phyloP scores from a whole-genome alignment of 2,888 invertebrate species.

The Clivina fossor region DNA sequence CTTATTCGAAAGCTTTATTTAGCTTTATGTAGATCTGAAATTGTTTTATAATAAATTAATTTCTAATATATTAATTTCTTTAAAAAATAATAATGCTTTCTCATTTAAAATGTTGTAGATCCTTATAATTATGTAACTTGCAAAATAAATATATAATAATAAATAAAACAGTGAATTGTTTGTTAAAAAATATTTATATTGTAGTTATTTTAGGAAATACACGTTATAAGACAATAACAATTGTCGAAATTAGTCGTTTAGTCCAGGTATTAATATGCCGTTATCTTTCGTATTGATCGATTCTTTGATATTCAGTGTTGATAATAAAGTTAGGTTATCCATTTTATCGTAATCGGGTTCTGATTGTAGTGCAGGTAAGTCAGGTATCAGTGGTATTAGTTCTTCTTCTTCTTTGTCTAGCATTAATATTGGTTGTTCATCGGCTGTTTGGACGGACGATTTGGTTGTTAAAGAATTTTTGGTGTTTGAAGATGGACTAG shows the following conservation, averaged over 20 bases:
- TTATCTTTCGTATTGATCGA: constrained; percentile 22
- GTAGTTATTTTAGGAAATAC: constrained; percentile 17
- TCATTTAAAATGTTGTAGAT: too few species aligned
- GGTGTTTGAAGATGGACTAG: constrained; percentile 12
- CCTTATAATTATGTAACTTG: too few species aligned
- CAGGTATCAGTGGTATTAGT: constrained; percentile 41
- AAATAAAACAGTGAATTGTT: constrained; percentile 6
- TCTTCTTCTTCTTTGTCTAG: too few species aligned
- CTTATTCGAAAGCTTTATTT: too few species aligned
- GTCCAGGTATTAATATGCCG: constrained; percentile 26
- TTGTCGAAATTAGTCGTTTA: constrained; percentile 21
- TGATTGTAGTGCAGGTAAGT: constrained; percentile 35
- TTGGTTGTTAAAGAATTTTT: too few species aligned
- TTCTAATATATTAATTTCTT: too few species aligned
- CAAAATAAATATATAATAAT: too few species aligned
- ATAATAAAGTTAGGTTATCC: constrained; percentile 52
- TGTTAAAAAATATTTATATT: constrained; percentile 35
- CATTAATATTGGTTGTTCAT: background rate
- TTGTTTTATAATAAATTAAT: too few species aligned
- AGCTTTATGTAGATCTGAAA: too few species aligned
- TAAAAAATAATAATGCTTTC: too few species aligned
- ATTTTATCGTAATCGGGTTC: constrained; percentile 53
- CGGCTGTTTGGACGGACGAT: constrained; percentile 2
- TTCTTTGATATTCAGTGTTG: constrained; percentile 49
- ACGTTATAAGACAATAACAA: constrained; percentile 11